Base-by-base conservation (phyloP, 2,113 vertebrate species). In the Steatornis caripensis region DNA sequence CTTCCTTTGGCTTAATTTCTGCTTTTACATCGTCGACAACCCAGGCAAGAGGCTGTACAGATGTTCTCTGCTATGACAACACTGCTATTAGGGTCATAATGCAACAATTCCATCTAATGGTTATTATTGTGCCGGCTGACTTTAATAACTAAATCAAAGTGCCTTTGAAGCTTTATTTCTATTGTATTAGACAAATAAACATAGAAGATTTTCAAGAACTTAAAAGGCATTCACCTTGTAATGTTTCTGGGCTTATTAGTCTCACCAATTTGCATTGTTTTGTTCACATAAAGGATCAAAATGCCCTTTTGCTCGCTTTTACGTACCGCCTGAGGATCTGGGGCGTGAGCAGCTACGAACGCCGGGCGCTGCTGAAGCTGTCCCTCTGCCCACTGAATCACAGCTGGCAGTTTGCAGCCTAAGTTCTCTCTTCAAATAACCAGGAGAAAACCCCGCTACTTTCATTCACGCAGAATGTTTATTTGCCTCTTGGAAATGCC, bases 251-350 rank as follows among this genome's bases (percentile, higher is more conserved):
- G 95, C 74, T 94, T 96, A 64, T 78, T 88, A 90, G 86, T 95
- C 94, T 97, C 95, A 89, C 89, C 84, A 90, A 96, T 87, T 91
- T 72, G 96, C 92, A 96, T 96, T 97, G 97, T 97, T 95, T 94
- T 90, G 95, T 89, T 95, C 96, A 70, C 89, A 97, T 86, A 95
- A 95, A 98, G 96, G 96, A 97, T 96, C 96, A 96, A 91, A 97
- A 96, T 80, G 74, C 89, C 92, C 93, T 87, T 94, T 96, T 97
- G 88, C 34, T 70, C 84, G 87, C 90, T 94, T 92, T 95, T 79
- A 54, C 79, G 78, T 74, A 39, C 89, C 80, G 81, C 29, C 12
- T 45, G 48, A 83, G 11, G 46, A 49, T 85, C 61, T 83, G 43
- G 53, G 78, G 36, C 77, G n/a, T 11, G 62, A 87, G 77, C 70